phyloP scores from a whole-genome alignment of 1,140 invertebrate species.

The Diabrotica virgifera region DNA sequence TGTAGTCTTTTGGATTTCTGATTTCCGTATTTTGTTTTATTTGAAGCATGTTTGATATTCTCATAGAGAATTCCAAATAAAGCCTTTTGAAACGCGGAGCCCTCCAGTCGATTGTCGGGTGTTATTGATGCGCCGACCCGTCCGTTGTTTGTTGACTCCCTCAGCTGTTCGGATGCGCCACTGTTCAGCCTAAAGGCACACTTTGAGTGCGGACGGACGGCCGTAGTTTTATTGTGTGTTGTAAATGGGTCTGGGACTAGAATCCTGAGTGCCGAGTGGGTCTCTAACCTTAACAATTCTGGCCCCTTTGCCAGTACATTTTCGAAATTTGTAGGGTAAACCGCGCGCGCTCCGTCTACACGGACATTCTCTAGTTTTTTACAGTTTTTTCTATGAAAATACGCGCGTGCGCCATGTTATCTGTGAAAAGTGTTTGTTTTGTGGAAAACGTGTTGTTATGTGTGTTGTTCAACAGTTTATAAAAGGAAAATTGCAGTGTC shows the following conservation, averaged over 20 bases:
- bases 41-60: too few species aligned
- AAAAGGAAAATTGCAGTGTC: too few species aligned
- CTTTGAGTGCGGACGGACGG: conserved; percentile 8
- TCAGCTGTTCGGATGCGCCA: conserved; percentile 5
- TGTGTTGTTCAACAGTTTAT: conserved; percentile 14
- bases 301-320: conserved; percentile 35
- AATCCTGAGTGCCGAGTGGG: conserved; percentile 35
- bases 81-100: too few species aligned
- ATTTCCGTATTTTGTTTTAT: too few species aligned
- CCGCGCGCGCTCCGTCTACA: not conserved
- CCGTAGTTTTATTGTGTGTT: conserved; percentile 37
- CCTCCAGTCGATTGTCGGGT: too few species aligned
- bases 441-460: conserved; percentile 5
- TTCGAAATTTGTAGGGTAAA: conserved; percentile 31
- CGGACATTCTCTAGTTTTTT: conserved; percentile 5
- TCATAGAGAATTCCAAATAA: too few species aligned
- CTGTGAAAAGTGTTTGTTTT: conserved; percentile 16
- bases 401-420: not conserved
- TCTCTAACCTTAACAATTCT: conserved; percentile 33
- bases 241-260: conserved; percentile 41
- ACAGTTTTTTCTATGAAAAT: conserved; percentile 7
- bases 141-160: too few species aligned
- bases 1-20: too few species aligned
- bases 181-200: conserved; percentile 17
- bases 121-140: too few species aligned